phyloP scores from a whole-genome alignment of 2,113 vertebrate genomes.

The Prolemur simus region DNA sequence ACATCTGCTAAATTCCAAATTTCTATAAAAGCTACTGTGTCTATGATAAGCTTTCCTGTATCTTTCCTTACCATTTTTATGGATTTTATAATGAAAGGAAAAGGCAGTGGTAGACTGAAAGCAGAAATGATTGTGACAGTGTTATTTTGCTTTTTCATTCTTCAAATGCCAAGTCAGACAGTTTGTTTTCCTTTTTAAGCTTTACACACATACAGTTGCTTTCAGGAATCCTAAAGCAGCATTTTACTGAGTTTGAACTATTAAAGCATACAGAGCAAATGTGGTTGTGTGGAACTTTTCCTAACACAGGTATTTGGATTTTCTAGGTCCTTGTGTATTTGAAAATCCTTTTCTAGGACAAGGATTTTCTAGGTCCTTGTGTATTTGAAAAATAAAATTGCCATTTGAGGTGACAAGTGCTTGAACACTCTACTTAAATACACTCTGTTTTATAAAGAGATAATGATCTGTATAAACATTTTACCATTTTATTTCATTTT shows the following conservation, averaged over 20 bases:
- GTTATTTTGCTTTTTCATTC: slow-evolving; percentile 39
- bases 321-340: slow-evolving; percentile 29
- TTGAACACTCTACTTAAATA: slow-evolving; percentile 12
- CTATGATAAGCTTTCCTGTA: not conserved
- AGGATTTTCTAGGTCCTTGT: not conserved
- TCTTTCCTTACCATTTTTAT: not conserved
- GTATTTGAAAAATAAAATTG: slow-evolving; percentile 44
- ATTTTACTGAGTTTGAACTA: slow-evolving; percentile 30
- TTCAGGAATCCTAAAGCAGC: slow-evolving; percentile 42
- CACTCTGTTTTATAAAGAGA: not conserved
- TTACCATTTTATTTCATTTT: not conserved
- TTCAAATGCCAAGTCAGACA: not conserved
- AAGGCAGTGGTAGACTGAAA: not conserved
- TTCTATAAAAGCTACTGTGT: not conserved
- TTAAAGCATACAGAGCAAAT: not conserved
- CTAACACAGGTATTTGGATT: not conserved
- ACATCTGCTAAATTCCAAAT: slow-evolving; percentile 9
- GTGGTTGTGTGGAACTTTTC: not conserved
- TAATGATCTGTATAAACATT: not conserved
- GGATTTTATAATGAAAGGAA: slow-evolving; percentile 39
- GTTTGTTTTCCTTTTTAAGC: slow-evolving; percentile 44
- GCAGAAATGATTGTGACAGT: slow-evolving; percentile 4
- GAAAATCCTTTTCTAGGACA: no score
- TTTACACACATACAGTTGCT: slow-evolving; percentile 52
- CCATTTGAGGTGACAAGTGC: not conserved